phyloP scores from a whole-genome alignment of 2,888 invertebrate species.

The Boloria euphrosyne region DNA sequence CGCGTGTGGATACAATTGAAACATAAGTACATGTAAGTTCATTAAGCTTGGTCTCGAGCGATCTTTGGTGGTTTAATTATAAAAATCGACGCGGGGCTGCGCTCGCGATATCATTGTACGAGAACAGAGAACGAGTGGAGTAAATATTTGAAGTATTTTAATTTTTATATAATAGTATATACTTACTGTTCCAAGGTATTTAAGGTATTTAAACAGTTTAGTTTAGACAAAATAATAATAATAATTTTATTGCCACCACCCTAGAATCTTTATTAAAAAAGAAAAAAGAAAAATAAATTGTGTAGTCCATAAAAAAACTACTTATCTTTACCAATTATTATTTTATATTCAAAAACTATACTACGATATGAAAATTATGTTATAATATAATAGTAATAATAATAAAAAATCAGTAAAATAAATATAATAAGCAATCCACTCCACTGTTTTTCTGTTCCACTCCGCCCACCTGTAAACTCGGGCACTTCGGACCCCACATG shows the following conservation, averaged over 20 bases:
- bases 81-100: slow-evolving; percentile 46
- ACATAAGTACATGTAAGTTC: slow-evolving; percentile 24
- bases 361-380: no score
- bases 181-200: not conserved
- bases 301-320: no score
- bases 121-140: slow-evolving; percentile 38
- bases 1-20: slow-evolving; percentile 3
- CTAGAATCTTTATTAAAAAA: no score
- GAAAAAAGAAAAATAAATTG: no score
- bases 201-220: no score
- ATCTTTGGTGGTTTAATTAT: slow-evolving; percentile 49
- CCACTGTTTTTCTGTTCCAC: slow-evolving; percentile 31
- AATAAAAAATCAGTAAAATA: not conserved
- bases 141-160: not conserved
- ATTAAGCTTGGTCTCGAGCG: slow-evolving; percentile 35
- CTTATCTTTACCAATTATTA: no score
- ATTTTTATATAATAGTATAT: not conserved
- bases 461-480: slow-evolving; percentile 52
- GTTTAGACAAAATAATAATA: not conserved
- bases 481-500: slow-evolving; percentile 38
- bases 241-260: no score
- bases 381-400: not conserved
- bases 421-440: slow-evolving; percentile 17
- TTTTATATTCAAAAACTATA: no score
- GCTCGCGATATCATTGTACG: slow-evolving; percentile 40